Base-by-base conservation (phyloP, 2,888 invertebrate species). In the Ophion ellenae region DNA sequence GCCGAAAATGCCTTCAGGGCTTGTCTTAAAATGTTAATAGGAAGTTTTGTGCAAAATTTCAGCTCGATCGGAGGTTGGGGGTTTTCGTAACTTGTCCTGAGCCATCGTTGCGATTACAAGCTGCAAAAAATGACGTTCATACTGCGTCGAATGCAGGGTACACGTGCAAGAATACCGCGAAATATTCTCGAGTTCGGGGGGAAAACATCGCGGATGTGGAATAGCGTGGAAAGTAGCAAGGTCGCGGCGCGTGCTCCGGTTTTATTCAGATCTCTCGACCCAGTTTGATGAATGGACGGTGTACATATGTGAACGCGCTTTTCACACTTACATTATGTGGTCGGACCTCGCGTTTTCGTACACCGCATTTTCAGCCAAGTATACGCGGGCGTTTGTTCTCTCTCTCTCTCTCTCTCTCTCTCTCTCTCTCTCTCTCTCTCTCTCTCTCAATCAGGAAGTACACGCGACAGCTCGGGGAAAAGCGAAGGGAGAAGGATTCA, bases 211-310 rank as follows among this genome's bases (percentile, higher is more conserved):
- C 36, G 24, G 11, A 24, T 47, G 40, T 7, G 64, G n/a, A 53
- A 64, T 61, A 59, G 2, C 28, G 69, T 67, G 66, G 36, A 66
- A n/a, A 74, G 61, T 47, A 75, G 74, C 86, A 86, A 86, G 86
- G 86, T 86, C 86, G 83, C 32, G 59, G 28, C 66, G 28, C 73
- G 61, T 47, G 77, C 77, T 70, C 61, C 24, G 70, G 83, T 81
- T 86, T 83, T 83, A 83, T 86, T 86, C 77, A 76, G 77, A 86
- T 83, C 80, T 53, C 53, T 75, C 83, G 86, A 86, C 83, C 86
- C 81, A 86, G 73, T 83, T 86, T 69, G 69, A 83, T 83, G 86
- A 86, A 86, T 86, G 86, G 86, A 74, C 57, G 32, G 20, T 67
- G 45, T 45, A 53, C 32, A 24, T 53, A 17, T 53, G 53, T 17